Evolutionary conservation across 2,113 vertebrate species (phyloP), one percentile per base, ranked within the genome.

Genomic region (Elachura formosa): DNA sequence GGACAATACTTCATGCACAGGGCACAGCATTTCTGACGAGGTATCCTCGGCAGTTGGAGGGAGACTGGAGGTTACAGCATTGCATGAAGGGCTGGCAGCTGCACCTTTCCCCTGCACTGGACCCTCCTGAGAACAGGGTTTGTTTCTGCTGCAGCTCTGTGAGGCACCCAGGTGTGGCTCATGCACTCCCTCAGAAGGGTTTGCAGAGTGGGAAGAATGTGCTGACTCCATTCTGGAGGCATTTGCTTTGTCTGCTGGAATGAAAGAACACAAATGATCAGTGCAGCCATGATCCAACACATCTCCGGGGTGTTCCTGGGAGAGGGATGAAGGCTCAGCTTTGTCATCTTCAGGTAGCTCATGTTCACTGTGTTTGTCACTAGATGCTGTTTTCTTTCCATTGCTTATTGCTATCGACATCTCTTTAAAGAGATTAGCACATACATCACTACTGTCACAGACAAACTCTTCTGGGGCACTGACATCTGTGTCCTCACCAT

Each of bases 1-100:
- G 34, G 98, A 98, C 73, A 98, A 94, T 67, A 96, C 96, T 72
- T 98, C 97, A 43, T 98, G 98, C 49, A 97, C 75, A 3, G 98
- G 97, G 69, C 98, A 97, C 41, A 90, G 79, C 62, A 97, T 96
- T 90, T 98, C 98, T 11, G 71, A 97, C 93, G 97, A 87, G 54
- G 61, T 31, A 4, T 82, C 67, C 29, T 94, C 49, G 14, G 38
- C 67, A 21, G 20, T 1, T 8, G 62, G 49, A 79, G 59, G 22
- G 26, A 36, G 31, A 92, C 75, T 31, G 58, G 43, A 68, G 20
- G 18, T 29, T 33, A 33, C 36, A 41, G 74, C 87, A 19, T 66
- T 56, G 17, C 56, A 45, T 2, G 34, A 66, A 59, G 75, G 43
- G n/a, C 20, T 36, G 45, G 43, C 90, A 5, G 15, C 25, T 16